phyloP scores from a whole-genome alignment of 2,113 vertebrate genomes.

The Anguilla rostrata region DNA sequence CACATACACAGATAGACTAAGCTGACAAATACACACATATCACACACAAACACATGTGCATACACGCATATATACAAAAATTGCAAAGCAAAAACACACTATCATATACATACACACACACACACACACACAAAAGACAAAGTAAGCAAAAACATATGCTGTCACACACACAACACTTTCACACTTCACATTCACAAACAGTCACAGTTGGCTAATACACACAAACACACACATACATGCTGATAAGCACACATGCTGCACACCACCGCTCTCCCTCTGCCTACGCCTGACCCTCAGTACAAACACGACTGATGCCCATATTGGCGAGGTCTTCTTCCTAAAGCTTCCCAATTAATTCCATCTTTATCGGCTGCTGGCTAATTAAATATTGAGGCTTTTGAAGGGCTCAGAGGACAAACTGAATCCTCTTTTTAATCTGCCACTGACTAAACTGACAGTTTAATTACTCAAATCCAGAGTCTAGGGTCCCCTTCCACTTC shows the following conservation, averaged over 20 bases:
- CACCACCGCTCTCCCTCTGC: neutral
- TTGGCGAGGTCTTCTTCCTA: neutral
- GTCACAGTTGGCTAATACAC: neutral
- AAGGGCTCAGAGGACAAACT: neutral
- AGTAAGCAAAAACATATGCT: too few species aligned
- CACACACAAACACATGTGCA: too few species aligned
- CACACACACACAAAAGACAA: too few species aligned
- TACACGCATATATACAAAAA: too few species aligned
- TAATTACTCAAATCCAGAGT: slow-evolving; percentile 4
- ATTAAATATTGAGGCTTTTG: slow-evolving; percentile 26
- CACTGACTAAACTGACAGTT: slow-evolving; percentile 12
- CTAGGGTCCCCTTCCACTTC: neutral
- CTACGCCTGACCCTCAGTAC: neutral
- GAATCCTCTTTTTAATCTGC: slow-evolving; percentile 11
- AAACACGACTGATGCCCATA: neutral
- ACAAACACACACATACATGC: neutral
- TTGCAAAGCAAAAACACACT: too few species aligned
- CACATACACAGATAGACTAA: too few species aligned
- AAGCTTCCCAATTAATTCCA: slow-evolving; percentile 22
- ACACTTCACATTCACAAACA: neutral
- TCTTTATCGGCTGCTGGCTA: slow-evolving; percentile 19
- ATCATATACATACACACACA: neutral
- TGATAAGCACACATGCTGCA: neutral
- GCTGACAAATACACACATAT: too few species aligned
- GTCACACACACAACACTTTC: neutral